Evolutionary conservation across 1,140 invertebrate genomes (phyloP), one percentile per base, ranked within the genome.

Genomic region (Danaus plexippus): DNA sequence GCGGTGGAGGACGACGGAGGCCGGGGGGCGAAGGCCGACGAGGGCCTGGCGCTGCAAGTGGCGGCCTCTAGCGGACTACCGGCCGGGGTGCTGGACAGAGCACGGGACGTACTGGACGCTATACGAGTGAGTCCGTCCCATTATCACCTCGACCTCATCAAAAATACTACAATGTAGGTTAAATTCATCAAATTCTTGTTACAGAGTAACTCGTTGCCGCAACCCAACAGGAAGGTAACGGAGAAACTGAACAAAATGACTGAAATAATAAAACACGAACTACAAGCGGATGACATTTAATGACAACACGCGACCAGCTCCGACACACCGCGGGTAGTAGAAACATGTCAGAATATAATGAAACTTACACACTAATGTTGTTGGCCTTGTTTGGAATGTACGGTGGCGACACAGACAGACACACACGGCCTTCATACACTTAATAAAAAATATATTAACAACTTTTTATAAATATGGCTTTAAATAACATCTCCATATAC

Each of bases 31-130:
- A 32, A 32, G 22, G 83, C 85, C 0, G 74, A 74, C 10, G 76
- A 71, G n/a, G 92, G 91, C 71, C 89, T 90, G 75, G 91, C 92
- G 42, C 74, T 69, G 15, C 69, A 88, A 56, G 87, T 90, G 22
- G 91, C 91, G 1, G 61, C 71, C 9, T 66, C 77, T 54, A 83
- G 83, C 47, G 90, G 90, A 18, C 62, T 88, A 1, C 46, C 63
- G 2, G 9, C 12, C 0, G 8, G 43, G 8, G 64, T 75, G 0
- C 51, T 79, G 2, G 46, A 32, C 1, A 43, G 64, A 3, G 64
- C 59, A 5, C 13, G 7, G 1, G 11, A 15, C 3, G 48, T 67
- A n/a, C 18, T 75, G 51, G 57, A 66, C 1, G 60, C 66, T 47
- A 52, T 80, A 8, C 64, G 46, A 71, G 75, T 79, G 43, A 41